Evolutionary conservation across 2,888 invertebrate species (phyloP), one percentile per base, ranked within the genome.

Genomic region (Nineta flava): DNA sequence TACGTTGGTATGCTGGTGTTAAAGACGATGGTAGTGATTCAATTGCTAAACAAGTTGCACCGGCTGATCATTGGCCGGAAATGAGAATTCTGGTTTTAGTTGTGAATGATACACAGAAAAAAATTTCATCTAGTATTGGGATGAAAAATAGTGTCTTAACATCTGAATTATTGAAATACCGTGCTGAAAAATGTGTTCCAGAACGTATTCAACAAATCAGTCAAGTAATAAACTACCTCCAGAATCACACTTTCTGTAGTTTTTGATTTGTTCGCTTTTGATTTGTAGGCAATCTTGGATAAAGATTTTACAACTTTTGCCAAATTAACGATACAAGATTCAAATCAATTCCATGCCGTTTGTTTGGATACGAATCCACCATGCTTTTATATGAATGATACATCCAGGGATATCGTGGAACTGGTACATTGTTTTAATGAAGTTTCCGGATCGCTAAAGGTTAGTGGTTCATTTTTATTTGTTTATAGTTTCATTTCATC

Each of bases 291-390:
- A 0, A 87, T 94, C 50, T 57, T 68, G 50, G 63, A 72, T 0
- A 81, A 71, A 58, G 76, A 97, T 68, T 99, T 95, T 65, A 61
- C 74, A 21, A 74, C 69, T 41, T 94, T 97, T 72, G 94, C 91
- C n/a, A 81, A 87, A 62, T 73, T 96, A 17, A 93, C 94, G 0
- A 99, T 99, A 88, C 82, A 81, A 66, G 99, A 99, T 60, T 95
- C 95, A 53, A 97, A 99, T 73, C 91, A 95, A 64, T 83, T 99
- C 60, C 99, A 99, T 73, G 93, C 95, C 0, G 74, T 91, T 21
- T 91, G 91, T 59, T 68, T 92, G 53, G 97, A 97, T 64, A 87
- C 96, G 0, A 92, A 79, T 70, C 97, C 99, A 16, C 96, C 99
- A 1, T 85, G 87, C 64, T 73, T 81, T 12, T 99, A 99, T 64